phyloP scores from a whole-genome alignment of 2,888 invertebrate genomes.

The Lycaena phlaeas region DNA sequence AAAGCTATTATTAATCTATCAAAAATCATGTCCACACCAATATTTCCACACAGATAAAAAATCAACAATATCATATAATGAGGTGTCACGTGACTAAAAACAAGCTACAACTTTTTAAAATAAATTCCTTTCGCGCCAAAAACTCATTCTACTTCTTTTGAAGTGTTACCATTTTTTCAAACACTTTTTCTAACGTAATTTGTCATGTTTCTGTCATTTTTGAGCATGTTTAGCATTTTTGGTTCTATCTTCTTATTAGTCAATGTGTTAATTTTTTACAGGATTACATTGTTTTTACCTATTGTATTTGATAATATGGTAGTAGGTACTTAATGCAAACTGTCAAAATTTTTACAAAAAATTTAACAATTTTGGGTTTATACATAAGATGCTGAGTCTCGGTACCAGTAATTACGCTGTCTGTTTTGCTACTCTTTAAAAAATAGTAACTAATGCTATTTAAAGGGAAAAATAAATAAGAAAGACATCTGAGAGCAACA shows the following conservation, averaged over 20 bases:
- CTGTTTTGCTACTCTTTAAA: too few relatives aligned
- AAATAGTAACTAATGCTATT: too few relatives aligned
- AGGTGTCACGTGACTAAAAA: conserved; percentile 10
- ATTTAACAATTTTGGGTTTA: too few relatives aligned
- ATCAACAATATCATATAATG: conserved; percentile 5
- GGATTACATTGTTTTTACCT: not conserved
- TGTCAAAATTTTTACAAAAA: too few relatives aligned
- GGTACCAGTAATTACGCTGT: too few relatives aligned
- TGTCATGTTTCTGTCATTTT: conserved; percentile 5
- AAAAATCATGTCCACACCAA: conserved; percentile 19
- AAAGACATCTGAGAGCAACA: too few relatives aligned
- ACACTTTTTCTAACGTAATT: not conserved
- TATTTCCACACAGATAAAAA: not conserved
- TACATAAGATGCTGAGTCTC: too few relatives aligned
- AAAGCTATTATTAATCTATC: not conserved
- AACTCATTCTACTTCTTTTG: not conserved
- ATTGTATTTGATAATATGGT: not conserved
- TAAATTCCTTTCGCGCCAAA: conserved; percentile 6
- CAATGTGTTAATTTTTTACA: not conserved
- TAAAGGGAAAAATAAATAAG: too few relatives aligned
- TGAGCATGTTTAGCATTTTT: not conserved
- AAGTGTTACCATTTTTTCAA: not conserved
- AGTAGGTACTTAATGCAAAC: too few relatives aligned
- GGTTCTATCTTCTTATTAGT: not conserved
- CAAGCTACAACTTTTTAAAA: conserved; percentile 1